phyloP scores from a whole-genome alignment of 2,113 vertebrate genomes.

The Bothrops jararaca region DNA sequence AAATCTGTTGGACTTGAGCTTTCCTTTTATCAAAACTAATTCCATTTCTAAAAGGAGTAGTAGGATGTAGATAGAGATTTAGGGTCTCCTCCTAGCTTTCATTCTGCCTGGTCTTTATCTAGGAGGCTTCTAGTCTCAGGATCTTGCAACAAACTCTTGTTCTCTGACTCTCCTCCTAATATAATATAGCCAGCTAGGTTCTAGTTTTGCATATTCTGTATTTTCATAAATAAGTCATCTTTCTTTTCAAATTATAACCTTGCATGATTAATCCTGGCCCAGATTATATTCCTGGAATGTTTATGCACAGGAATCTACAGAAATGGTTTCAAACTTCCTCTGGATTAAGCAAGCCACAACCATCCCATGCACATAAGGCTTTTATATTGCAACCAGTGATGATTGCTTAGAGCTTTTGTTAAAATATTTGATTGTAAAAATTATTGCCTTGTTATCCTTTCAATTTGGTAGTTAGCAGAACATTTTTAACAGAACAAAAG shows the following conservation, averaged over 20 bases:
- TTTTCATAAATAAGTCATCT: background rate
- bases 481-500: background rate
- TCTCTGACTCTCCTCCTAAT: background rate
- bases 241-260: background rate
- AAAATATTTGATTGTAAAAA: background rate
- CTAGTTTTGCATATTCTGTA: background rate
- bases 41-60: background rate
- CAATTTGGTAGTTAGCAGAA: background rate
- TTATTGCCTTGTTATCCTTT: background rate
- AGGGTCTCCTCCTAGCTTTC: background rate
- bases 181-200: background rate
- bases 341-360: background rate
- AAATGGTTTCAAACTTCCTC: background rate
- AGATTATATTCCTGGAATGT: background rate
- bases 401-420: background rate
- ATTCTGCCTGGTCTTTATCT: background rate
- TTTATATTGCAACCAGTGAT: background rate
- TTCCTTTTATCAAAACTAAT: background rate
- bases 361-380: background rate
- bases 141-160: background rate
- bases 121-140: background rate
- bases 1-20: background rate
- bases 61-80: background rate
- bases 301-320: background rate
- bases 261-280: background rate